Evolutionary conservation across 2,888 invertebrate genomes (phyloP).

Genomic region (Syrphus vitripennis): DNA sequence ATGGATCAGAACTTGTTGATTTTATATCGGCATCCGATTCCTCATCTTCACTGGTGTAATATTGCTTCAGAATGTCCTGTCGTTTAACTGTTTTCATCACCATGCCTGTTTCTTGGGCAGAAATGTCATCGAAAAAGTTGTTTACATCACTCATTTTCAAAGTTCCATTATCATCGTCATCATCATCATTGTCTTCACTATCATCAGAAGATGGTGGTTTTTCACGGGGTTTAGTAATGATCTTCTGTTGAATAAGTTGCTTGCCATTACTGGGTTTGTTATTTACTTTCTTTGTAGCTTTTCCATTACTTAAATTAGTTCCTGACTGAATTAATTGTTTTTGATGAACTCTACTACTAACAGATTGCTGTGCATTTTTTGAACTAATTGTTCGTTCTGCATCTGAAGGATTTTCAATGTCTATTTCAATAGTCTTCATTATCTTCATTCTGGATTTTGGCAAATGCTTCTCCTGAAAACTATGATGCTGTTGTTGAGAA

Average conservation of each 20-base stretch:
- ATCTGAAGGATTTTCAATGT: slow-evolving; percentile 78
- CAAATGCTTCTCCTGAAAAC: slow-evolving; percentile 74
- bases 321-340: slow-evolving; percentile 36
- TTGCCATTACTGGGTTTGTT: slow-evolving; percentile 73
- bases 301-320: slow-evolving; percentile 72
- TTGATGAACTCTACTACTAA: slow-evolving; percentile 28
- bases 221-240: slow-evolving; percentile 25
- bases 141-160: slow-evolving; percentile 83
- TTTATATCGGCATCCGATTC: slow-evolving; percentile 82
- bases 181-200: slow-evolving; percentile 75
- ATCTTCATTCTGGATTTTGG: slow-evolving; percentile 80
- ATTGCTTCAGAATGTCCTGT: slow-evolving; percentile 88
- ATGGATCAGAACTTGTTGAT: slow-evolving; percentile 88
- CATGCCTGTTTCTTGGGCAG: slow-evolving; percentile 82
- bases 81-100: slow-evolving; percentile 87
- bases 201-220: slow-evolving; percentile 45
- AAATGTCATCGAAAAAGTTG: slow-evolving; percentile 78
- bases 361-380: slow-evolving; percentile 41
- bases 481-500: slow-evolving; percentile 11
- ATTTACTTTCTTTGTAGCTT: slow-evolving; percentile 80
- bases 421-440: slow-evolving; percentile 80
- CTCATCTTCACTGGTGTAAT: slow-evolving; percentile 85
- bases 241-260: slow-evolving; percentile 32
- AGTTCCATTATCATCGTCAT: slow-evolving; percentile 77
- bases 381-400: slow-evolving; percentile 76